These are phyloP conservation scores for Copsychus sechellarum DNA, from an alignment of 2,113 vertebrate genomes.

Conservation along the genomic window DNA sequence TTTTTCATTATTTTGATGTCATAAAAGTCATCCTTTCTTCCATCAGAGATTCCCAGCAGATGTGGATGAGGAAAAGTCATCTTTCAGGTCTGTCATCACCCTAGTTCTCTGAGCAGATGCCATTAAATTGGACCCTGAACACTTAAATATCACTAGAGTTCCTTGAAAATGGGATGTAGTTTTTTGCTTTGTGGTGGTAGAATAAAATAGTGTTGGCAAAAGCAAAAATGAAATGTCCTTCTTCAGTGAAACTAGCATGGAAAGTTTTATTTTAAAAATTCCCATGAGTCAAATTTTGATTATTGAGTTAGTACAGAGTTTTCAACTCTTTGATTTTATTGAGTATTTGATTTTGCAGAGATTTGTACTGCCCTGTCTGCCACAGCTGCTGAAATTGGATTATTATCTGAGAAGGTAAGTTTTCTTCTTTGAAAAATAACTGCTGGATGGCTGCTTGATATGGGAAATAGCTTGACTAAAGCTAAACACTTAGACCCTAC, in stretches of 20 bases:
- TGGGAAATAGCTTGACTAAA: not conserved
- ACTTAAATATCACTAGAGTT: not conserved
- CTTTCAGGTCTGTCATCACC: not conserved
- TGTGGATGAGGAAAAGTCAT: not conserved
- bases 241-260: not conserved
- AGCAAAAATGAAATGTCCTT: not conserved
- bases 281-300: not conserved
- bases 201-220: not conserved
- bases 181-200: not conserved
- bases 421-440: not conserved
- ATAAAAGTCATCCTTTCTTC: not conserved
- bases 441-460: not conserved
- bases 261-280: not conserved
- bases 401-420: not conserved
- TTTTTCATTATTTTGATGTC: conserved; percentile 24
- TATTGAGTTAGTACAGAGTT: not conserved
- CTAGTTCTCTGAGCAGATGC: not conserved
- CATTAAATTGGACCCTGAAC: not conserved
- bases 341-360: not conserved
- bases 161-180: not conserved
- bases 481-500: not conserved
- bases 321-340: not conserved
- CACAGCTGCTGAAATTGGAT: not conserved
- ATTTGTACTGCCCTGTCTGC: not conserved
- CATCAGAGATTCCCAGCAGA: not conserved